Evolutionary conservation across 2,888 invertebrate species (phyloP), one percentile per base, ranked within the genome.

Genomic region (Nemotelus pantherinus): DNA sequence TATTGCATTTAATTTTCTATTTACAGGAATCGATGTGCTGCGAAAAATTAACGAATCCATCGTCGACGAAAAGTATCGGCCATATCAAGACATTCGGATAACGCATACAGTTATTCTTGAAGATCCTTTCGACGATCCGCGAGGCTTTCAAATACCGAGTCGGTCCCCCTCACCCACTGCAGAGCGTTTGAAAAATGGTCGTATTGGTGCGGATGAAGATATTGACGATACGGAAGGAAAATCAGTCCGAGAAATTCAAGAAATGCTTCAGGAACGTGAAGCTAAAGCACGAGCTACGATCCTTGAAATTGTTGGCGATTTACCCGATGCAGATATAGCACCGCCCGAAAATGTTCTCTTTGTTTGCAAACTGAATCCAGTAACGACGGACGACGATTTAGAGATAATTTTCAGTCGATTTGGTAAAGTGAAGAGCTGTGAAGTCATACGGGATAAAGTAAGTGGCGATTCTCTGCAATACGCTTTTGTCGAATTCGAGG

Each of bases 321-420:
- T 99, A 77, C 98, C 98, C 0, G 95, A 98, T 89, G 98, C 96
- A 10, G 98, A 99, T 79, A 94, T 98, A 86, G 97, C 96, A 4
- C 99, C 99, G 0, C 98, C 99, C 5, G 99, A 99, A 88, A 99
- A 99, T 89, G 98, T 99, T 2, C 89, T 99, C 0, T 99, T 99
- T 89, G 97, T 99, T 48, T 99, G 99, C 87, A 99, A 99, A 88
- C 89, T 99, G 41, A 99, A 99, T 89, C 98, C 99, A 0, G 97
- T 99, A 0, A 99, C 99, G 0, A 96, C 93, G 7, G 98, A 98
- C 86, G 98, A 98, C 84, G 98, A 99, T 87, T 89, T 99, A 80
- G 97, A 99, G 89, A 96, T 99, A 44, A 99, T 99, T 82, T 99
- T 99, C 85, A 96, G 97, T 82, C 90, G 99, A 80, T 99, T 98